Percentiles rank a stretch among this genome's conserved stretches.
Evolutionary conservation across 1,140 invertebrate species (phyloP).

Genomic region (Anoplolepis gracilipes): DNA sequence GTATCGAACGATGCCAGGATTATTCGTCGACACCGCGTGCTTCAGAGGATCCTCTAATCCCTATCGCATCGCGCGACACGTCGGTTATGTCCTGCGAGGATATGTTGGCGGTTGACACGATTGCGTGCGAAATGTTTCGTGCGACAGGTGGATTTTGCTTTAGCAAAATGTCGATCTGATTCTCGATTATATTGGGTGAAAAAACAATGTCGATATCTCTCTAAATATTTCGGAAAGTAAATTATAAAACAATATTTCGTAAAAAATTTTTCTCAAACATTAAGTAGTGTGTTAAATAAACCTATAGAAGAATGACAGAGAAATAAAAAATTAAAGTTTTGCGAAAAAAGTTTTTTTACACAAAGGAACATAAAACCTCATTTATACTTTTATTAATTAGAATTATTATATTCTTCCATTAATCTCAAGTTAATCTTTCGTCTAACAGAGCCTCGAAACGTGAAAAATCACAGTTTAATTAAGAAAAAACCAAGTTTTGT

Average conservation of each 20-base stretch:
- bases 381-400: neutral
- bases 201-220: no score
- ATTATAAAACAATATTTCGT: no score
- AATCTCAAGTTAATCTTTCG: neutral
- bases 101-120: neutral
- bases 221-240: no score
- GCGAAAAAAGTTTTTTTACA: neutral
- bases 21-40: conserved; percentile 45
- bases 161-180: neutral
- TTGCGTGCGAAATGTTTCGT: neutral
- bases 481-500: neutral
- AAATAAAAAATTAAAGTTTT: neutral
- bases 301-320: neutral
- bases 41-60: conserved; percentile 22
- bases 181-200: no score
- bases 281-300: no score
- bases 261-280: no score
- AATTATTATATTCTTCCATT: neutral
- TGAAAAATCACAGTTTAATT: neutral
- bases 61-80: neutral
- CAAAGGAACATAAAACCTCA: neutral
- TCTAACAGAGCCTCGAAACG: neutral
- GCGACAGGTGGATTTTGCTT: neutral
- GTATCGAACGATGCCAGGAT: conserved; percentile 3
- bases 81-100: neutral